Base-by-base conservation (phyloP, 1,140 invertebrate genomes). In the Aphaenogaster floridana region DNA sequence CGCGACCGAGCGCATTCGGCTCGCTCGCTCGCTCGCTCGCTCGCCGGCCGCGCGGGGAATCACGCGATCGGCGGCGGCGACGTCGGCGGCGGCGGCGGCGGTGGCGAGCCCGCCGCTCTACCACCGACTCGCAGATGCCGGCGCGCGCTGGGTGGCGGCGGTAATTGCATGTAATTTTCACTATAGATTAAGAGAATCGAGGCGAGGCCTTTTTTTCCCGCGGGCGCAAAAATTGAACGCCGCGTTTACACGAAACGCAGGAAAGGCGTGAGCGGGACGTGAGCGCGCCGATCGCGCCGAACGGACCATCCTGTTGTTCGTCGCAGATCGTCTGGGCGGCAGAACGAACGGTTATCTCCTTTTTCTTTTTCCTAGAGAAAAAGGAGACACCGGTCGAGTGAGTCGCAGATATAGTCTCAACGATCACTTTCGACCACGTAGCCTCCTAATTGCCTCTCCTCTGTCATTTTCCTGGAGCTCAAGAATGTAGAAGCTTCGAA, bases 111-210 rank as follows among this genome's bases (percentile, higher is more conserved):
- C 85, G 79, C 84, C 42, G 80, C 61, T 86, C 90, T 89, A 91
- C 89, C 90, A 79, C 76, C 90, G 88, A 91, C 90, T 91, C 78
- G 80, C 88, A 89, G 90, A 91, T 91, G 90, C 90, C 88, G 80
- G 78, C 90, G 90, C 87, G 90, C 87, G 87, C 59, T 91, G 90
- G 90, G 90, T 91, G 90, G 90, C 90, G 83, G 87, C 84, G 85
- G 90, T 91, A 91, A 91, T 91, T 91, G 90, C 88, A 91, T 86
- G 90, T 89, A 91, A 91, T 91, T 91, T 91, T 87, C 90, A 88
- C 90, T 91, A 91, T 90, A 91, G 88, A 91, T 91, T 91, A 91
- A 91, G 90, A 91, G 90, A 91, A 91, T 91, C 76, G 89, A 89
- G 81, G 72, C 74, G 85, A 89, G 84, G 59, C 68, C 34, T 86